Base-by-base conservation (phyloP, 2,888 invertebrate species). In the Volucella inanis region DNA sequence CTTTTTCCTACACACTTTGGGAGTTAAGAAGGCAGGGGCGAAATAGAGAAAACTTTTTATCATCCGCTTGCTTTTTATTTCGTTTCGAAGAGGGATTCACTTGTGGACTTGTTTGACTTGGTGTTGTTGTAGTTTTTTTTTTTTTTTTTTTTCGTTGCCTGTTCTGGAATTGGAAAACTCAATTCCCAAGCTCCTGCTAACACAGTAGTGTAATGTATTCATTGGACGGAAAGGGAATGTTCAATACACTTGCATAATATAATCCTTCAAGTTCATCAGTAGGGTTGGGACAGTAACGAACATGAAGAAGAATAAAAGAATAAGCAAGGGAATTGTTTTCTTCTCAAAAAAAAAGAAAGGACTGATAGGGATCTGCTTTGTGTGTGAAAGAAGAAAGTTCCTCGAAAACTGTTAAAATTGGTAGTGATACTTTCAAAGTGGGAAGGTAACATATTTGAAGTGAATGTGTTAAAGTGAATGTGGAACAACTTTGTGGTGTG, bases 181-280 rank as follows among this genome's bases (percentile, higher is more conserved):
- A 85, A 85, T 81, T 85, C 85, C 85, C 85, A 59, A 57, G 81
- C 68, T 47, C 52, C 70, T 71, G 78, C 62, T 80, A 75, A 75
- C 79, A 84, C 71, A 80, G 70, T 76, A 84, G 79, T 70, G 75
- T 80, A 84, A 80, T 84, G 71, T 84, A 84, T 84, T 84, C 84
- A 84, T 84, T 76, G 79, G 84, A 72, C 55, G 61, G 18, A 79
- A 71, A 67, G 39, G 70, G 78, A 78, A 78, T 78, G 70, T 70
- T 78, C 78, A 78, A 78, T 78, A 78, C 78, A 78, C 70, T 78
- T 71, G 78, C 78, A 78, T 78, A 64, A 70, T 57, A 71, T 64
- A 64, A 78, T 78, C 49, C 78, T 57, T 70, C 67, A 76, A 68
- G 67, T 76, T 64, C 41, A 8, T 10, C 9, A 2, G 14, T 18